A percentile compares a stretch with the other conserved stretches of the same genome.
Evolutionary conservation across 2,888 invertebrate genomes (phyloP).

Genomic region (Drosophila imparisetae): DNA sequence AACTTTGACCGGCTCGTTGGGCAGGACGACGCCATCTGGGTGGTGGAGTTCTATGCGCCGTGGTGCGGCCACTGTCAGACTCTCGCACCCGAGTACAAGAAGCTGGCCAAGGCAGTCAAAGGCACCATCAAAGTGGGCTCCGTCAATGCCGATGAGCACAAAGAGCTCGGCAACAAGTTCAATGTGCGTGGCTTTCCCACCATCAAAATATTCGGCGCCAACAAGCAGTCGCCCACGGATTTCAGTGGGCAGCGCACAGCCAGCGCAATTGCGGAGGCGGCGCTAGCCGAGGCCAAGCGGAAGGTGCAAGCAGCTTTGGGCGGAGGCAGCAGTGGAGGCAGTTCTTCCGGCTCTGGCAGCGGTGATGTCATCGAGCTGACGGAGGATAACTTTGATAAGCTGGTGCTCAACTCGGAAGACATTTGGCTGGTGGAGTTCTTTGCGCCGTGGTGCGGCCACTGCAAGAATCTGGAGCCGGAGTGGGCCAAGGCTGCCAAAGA

Average conservation of each 20-base stretch:
- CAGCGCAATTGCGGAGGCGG: conserved; percentile 93
- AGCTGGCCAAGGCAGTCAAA: conserved; percentile 96
- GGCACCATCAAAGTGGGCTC: conserved; percentile 97
- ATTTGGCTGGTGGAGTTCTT: conserved; percentile 99
- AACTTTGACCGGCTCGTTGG: conserved; percentile 95
- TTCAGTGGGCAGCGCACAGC: conserved; percentile 95
- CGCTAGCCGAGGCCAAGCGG: conserved; percentile 90
- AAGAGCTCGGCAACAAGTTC: conserved; percentile 91
- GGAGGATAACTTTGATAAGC: conserved; percentile 96
- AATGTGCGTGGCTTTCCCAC: conserved; percentile 97
- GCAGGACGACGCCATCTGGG: conserved; percentile 94
- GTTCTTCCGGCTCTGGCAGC: conserved; percentile 53
- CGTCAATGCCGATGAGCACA: conserved; percentile 95
- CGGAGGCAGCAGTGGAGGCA: conserved; percentile 82
- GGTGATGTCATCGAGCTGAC: conserved; percentile 94
- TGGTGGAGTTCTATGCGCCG: conserved; percentile 94
- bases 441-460: conserved; percentile 98
- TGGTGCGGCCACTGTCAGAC: conserved; percentile 98
- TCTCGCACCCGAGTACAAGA: conserved; percentile 96
- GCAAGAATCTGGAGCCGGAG: conserved; percentile 97
- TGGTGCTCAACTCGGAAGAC: conserved; percentile 96
- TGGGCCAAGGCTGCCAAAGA: conserved; percentile 98
- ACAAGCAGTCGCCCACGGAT: conserved; percentile 93
- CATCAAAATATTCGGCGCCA: conserved; percentile 95
- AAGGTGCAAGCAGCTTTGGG: conserved; percentile 90